These are phyloP conservation scores for Callipepla squamata DNA, from an alignment of 2,113 vertebrate species.

Conservation along the genomic window DNA sequence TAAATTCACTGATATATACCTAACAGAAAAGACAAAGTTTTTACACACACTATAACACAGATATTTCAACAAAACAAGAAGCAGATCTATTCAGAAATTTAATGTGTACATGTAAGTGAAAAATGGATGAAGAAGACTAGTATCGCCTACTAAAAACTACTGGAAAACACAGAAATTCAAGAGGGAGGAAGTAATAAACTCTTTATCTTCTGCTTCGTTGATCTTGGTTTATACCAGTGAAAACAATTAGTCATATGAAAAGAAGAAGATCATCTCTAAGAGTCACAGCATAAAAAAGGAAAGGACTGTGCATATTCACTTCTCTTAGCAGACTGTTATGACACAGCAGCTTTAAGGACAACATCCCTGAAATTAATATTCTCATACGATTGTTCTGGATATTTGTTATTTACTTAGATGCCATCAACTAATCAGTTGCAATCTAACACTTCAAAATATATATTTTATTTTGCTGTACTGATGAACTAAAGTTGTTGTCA, in stretches of 20 bases:
- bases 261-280: not conserved
- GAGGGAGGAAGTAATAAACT: not conserved
- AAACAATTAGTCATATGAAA: not conserved
- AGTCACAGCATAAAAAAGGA: not conserved
- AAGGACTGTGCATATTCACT: not conserved
- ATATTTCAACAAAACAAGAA: not conserved
- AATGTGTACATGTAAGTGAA: not conserved
- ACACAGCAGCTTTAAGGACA: not conserved
- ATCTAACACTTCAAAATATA: not conserved
- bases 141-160: not conserved
- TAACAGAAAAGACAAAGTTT: not conserved
- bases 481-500: not conserved
- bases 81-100: not conserved
- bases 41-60: not conserved
- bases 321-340: not conserved
- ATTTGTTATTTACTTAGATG: not conserved
- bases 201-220: not conserved
- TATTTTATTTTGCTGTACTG: not conserved
- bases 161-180: not conserved
- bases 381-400: not conserved
- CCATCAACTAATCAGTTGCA: not conserved
- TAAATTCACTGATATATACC: not conserved
- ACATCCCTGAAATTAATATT: not conserved
- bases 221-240: not conserved
- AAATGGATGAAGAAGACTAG: not conserved